Evolutionary conservation across 1,140 invertebrate species (phyloP).

Genomic region (Reticulitermes speratus): DNA sequence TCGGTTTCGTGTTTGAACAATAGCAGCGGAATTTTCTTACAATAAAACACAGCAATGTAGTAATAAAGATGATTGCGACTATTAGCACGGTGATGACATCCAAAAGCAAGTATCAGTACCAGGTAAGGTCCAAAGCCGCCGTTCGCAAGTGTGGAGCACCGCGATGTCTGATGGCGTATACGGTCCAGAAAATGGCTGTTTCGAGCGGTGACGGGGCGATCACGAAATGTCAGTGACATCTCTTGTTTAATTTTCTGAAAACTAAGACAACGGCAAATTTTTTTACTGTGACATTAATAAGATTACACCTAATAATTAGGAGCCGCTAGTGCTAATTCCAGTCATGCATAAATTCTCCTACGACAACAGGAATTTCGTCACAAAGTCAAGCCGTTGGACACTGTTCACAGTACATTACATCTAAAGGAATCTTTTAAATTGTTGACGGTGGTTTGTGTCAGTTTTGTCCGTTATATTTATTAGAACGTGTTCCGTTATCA

Average conservation of each 20-base stretch:
- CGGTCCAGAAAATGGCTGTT: slow-evolving; percentile 38
- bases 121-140: slow-evolving; percentile 35
- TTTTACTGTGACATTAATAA: too few relatives aligned
- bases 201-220: slow-evolving; percentile 35
- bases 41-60: background rate
- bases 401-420: too few relatives aligned
- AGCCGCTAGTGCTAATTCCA: too few relatives aligned
- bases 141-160: slow-evolving; percentile 29
- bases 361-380: too few relatives aligned
- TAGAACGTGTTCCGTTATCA: too few relatives aligned
- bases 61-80: background rate
- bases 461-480: too few relatives aligned
- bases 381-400: too few relatives aligned
- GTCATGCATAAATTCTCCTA: too few relatives aligned
- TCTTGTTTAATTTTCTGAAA: slow-evolving; percentile 49
- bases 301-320: too few relatives aligned
- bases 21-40: background rate
- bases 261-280: slow-evolving; percentile 39
- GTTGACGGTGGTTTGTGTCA: too few relatives aligned
- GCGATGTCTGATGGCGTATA: slow-evolving; percentile 39
- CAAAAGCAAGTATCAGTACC: slow-evolving; percentile 37
- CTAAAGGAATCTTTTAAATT: too few relatives aligned
- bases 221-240: slow-evolving; percentile 53
- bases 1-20: background rate
- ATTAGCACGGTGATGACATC: slow-evolving; percentile 34